Evolutionary conservation across 2,888 invertebrate genomes (phyloP), one percentile per base, ranked within the genome.

Genomic region (Campoletis raptor): DNA sequence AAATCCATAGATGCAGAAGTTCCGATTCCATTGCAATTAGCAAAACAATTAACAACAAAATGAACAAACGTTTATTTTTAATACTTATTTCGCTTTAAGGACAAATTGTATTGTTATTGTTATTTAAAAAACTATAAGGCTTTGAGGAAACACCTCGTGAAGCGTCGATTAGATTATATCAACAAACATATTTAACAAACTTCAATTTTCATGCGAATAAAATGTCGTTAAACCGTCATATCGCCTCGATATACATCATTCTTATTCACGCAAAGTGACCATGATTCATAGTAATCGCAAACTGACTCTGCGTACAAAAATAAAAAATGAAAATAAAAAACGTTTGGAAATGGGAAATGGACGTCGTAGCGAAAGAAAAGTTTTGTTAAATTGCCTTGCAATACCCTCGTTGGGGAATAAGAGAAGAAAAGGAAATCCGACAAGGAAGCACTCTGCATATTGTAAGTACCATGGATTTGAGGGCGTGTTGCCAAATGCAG

Each of bases 401-500:
- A 21, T 8, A 54, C 21, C n/a, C 52, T n/a, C 52, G n/a, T n/a
- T n/a, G n/a, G 52, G n/a, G 52, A 54, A 54, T 54, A 54, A n/a
- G 52, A 54, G 52, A n/a, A 21, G 21, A 54, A 21, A 21, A 54
- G 54, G 8, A 21, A 21, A 54, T 54, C 54, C 54, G 10, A 9
- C 21, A 21, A 9, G 3, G 21, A 54, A 54, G 54, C 54, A 54
- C 48, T 67, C 70, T 45, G 70, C 48, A 70, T 42, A 70, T 48
- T 18, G 70, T 70, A 48, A 18, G 48, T 18, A 70, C 21, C 30
- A 12, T 64, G 81, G 52, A 48, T 36, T 86, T 84, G 90, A 91
- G 91, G 92, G 92, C 92, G 92, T 90, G 90, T 91, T 92, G 92
- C 92, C 92, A 92, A 92, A 90, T 91, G 89, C 90, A 90, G 89